Conservation (phyloP, 2,888 invertebrate species). For the Folsomia candida region DNA sequence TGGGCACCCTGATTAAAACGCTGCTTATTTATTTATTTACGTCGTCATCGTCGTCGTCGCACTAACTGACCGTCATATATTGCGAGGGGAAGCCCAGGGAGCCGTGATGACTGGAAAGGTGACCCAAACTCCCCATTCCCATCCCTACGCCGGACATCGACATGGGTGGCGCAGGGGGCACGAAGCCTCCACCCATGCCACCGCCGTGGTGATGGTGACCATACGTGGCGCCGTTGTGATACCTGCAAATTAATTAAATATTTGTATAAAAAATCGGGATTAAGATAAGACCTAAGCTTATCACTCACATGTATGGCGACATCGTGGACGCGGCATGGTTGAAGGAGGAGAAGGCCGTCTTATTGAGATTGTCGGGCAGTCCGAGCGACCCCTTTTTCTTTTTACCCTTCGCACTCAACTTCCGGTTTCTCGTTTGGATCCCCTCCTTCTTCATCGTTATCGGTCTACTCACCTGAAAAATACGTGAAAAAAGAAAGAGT, state of each 20-base stretch:
- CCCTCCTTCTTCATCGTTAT: slow-evolving; percentile 99
- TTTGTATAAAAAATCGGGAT: too few relatives aligned
- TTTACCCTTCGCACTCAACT: slow-evolving; percentile 95
- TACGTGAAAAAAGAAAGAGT: not conserved
- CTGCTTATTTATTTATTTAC: not conserved
- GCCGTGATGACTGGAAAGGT: slow-evolving; percentile 59
- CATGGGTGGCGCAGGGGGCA: slow-evolving; percentile 59
- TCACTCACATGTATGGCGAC: slow-evolving; percentile 57
- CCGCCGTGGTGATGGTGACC: slow-evolving; percentile 50
- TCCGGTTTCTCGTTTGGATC: slow-evolving; percentile 97
- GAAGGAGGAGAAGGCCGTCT: slow-evolving; percentile 55
- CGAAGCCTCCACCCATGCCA: slow-evolving; percentile 52
- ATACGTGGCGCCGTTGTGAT: slow-evolving; percentile 53
- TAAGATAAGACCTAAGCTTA: not conserved
- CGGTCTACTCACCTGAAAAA: slow-evolving; percentile 92
- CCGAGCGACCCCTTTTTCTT: slow-evolving; percentile 82
- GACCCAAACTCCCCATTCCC: slow-evolving; percentile 49
- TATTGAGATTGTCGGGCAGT: slow-evolving; percentile 83
- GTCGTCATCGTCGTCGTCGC: not conserved
- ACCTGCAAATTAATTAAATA: slow-evolving; percentile 32
- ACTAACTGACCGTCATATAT: slow-evolving; percentile 49
- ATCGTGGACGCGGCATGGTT: slow-evolving; percentile 54
- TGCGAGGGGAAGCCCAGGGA: slow-evolving; percentile 52
- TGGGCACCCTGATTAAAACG: too few relatives aligned
- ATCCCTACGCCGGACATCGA: slow-evolving; percentile 51